These are phyloP conservation scores for Drosophila subquinaria DNA, from an alignment of 2,888 invertebrate species.

Conservation along the genomic window DNA sequence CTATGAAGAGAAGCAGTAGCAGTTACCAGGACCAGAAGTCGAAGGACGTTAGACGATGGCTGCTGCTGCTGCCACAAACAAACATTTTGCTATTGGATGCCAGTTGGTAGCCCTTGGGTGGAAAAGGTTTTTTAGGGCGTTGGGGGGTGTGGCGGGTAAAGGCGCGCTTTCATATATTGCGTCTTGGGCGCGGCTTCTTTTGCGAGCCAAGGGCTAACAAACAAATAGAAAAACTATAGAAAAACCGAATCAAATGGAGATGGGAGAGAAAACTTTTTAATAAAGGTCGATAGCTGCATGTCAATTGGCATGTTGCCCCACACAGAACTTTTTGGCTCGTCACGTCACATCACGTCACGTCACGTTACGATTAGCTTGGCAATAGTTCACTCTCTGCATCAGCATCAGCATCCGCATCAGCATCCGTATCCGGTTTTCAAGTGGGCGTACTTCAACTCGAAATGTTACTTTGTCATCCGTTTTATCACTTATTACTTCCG, in stretches of 20 bases:
- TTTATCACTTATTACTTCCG: conserved; percentile 82
- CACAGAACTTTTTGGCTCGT: conserved; percentile 45
- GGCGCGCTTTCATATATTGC: conserved; percentile 62
- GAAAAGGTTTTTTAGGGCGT: conserved; percentile 15
- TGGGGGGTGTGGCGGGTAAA: neutral
- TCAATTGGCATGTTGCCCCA: conserved; percentile 67
- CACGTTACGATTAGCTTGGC: conserved; percentile 71
- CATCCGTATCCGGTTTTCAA: conserved; percentile 72
- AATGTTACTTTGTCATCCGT: conserved; percentile 73
- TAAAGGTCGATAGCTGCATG: conserved; percentile 83
- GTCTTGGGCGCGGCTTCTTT: conserved; percentile 74
- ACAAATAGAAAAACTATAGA: conserved; percentile 19
- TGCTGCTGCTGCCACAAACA: conserved; percentile 68
- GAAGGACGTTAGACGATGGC: conserved; percentile 22
- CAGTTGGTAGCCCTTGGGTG: conserved; percentile 51
- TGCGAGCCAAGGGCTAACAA: conserved; percentile 58
- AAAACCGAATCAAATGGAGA: conserved; percentile 14
- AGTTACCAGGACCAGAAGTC: conserved; percentile 12
- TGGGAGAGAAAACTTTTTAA: conserved; percentile 73
- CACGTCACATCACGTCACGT: conserved; percentile 54
- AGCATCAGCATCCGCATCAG: conserved; percentile 52
- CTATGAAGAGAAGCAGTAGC: conserved; percentile 26
- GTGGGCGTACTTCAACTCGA: conserved; percentile 51
- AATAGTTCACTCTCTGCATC: conserved; percentile 58
- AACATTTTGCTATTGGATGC: conserved; percentile 78